phyloP scores from a whole-genome alignment of 2,797 vertebrate species.

The Oryzias sinensis region DNA sequence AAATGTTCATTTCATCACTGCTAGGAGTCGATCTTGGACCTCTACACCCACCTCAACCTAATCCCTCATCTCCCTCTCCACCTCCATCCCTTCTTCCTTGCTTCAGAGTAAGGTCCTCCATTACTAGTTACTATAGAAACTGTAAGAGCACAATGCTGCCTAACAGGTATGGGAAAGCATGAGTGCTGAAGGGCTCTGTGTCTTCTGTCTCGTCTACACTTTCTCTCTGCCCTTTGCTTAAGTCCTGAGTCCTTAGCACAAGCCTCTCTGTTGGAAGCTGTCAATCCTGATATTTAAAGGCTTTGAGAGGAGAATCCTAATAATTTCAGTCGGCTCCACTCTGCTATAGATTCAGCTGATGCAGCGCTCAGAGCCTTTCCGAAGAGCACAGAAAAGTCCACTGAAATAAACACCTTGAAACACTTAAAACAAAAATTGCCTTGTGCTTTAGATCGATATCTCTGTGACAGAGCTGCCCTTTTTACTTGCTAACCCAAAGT shows the following conservation, averaged over 20 bases:
- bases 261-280: slow-evolving; percentile 42
- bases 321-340: slow-evolving; percentile 54
- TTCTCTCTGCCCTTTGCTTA: slow-evolving; percentile 51
- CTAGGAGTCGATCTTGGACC: slow-evolving; percentile 61
- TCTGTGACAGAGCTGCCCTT: slow-evolving; percentile 57
- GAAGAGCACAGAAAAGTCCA: slow-evolving; percentile 42
- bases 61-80: slow-evolving; percentile 16
- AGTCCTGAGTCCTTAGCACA: slow-evolving; percentile 44
- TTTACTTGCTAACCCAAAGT: slow-evolving; percentile 55
- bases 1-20: slow-evolving; percentile 67
- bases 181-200: slow-evolving; percentile 50
- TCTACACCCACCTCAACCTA: slow-evolving; percentile 27
- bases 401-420: slow-evolving; percentile 65
- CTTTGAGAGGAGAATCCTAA: slow-evolving; percentile 58
- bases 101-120: slow-evolving; percentile 48
- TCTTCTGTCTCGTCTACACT: slow-evolving; percentile 48
- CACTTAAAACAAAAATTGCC: slow-evolving; percentile 51
- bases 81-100: slow-evolving; percentile 35
- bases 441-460: slow-evolving; percentile 59
- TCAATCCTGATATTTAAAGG: slow-evolving; percentile 68
- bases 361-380: slow-evolving; percentile 44
- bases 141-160: slow-evolving; percentile 53
- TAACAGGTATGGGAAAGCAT: slow-evolving; percentile 69
- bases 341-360: slow-evolving; percentile 55
- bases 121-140: slow-evolving; percentile 81